Base-by-base conservation (phyloP, 2,113 vertebrate species). In the Albula goreensis region DNA sequence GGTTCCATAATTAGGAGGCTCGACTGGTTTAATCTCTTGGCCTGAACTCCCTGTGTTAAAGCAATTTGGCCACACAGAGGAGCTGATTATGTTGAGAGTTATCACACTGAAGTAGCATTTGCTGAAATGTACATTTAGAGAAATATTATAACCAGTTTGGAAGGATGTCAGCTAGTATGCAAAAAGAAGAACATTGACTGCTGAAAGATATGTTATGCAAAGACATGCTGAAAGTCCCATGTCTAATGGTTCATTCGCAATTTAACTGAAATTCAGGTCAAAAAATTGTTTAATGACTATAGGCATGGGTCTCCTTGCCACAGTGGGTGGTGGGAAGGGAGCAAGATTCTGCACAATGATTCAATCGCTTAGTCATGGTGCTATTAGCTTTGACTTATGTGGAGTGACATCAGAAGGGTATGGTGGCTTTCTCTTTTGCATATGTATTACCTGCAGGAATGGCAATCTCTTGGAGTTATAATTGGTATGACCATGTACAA, bases 391-490 rank as follows among this genome's bases (percentile, higher is more conserved):
- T n/a, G 25, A 25, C 22, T 74, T 19, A 31, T 31, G 8, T 31
- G n/a, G 2, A 31, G n/a, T 74, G n/a, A 7, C 9, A 74, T 31
- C n/a, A 31, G n/a, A 74, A 74, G 70, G 70, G 22, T n/a, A 74
- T n/a, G 70, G n/a, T 9, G n/a, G 70, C 70, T 31, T 74, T 74
- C n/a, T 31, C n/a, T 22, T n/a, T 74, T 10, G 8, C 22, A 74
- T 74, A 25, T 74, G n/a, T 74, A 74, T 74, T 74, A 74, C 19
- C 70, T n/a, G n/a, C 70, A 74, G 70, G 70, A 74, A 74, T 31
- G 70, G 31, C 10, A 31, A 25, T 9, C 70, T n/a, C 70, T 74
- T 31, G n/a, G 22, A 25, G 70, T n/a, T 25, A n/a, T 74, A 74
- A 74, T 31, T 74, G 70, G n/a, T 74, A 7, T 10, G n/a, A 74